Percentiles rank a stretch among this genome's conserved stretches.
phyloP scores from a whole-genome alignment of 2,888 invertebrate genomes.

The Lamproptera curius region DNA sequence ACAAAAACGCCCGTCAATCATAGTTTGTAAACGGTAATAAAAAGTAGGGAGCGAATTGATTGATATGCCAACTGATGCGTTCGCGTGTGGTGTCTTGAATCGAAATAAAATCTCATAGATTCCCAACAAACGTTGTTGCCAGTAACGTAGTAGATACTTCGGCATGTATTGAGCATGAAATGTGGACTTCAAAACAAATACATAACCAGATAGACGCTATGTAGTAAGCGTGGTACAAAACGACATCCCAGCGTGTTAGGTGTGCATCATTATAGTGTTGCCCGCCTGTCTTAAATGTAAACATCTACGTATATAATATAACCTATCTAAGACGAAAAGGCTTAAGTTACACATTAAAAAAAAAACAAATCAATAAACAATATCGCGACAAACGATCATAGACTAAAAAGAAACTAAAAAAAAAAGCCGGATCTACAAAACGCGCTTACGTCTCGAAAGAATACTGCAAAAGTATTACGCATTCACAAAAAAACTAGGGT shows the following conservation, averaged over 20 bases:
- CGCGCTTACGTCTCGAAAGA: constrained; percentile 50
- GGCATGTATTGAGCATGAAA: constrained; percentile 33
- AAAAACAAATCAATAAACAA: constrained; percentile 38
- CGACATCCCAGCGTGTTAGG: constrained; percentile 25
- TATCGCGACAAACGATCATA: constrained; percentile 56
- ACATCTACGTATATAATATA: constrained; percentile 66
- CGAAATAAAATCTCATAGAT: no score
- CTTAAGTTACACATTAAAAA: constrained; percentile 46
- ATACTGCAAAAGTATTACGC: constrained; percentile 50
- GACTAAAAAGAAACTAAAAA: constrained; percentile 41
- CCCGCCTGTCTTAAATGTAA: constrained; percentile 54
- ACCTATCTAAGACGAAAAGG: constrained; percentile 70
- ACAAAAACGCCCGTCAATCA: constrained; percentile 18
- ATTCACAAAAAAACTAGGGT: constrained; percentile 43
- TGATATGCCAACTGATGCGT: constrained; percentile 23
- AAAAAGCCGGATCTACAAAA: constrained; percentile 39
- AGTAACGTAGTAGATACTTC: no score
- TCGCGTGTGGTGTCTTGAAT: neutral
- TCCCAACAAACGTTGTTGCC: no score
- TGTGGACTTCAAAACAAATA: constrained; percentile 27
- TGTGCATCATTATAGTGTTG: constrained; percentile 29
- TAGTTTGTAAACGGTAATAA: constrained; percentile 21
- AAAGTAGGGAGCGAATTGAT: constrained; percentile 24
- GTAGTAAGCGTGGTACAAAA: constrained; percentile 9
- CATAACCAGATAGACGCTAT: constrained; percentile 28